Percentiles rank a stretch among this genome's conserved stretches.
Conservation (phyloP, 1,140 invertebrate species). For the Danaus plexippus region DNA sequence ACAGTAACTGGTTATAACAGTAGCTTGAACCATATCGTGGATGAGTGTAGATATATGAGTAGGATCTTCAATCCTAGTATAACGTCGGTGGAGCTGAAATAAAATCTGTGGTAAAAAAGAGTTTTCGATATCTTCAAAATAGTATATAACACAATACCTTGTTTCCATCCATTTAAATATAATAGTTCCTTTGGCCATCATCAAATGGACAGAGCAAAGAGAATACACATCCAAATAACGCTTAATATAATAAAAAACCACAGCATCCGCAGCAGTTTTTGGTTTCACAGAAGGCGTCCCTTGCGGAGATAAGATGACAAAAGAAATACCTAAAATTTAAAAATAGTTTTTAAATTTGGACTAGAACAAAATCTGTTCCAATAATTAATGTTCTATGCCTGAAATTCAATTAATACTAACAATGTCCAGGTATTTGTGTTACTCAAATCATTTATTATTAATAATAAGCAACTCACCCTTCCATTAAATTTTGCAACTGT, state of each 20-base stretch:
- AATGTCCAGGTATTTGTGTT: conserved; percentile 1
- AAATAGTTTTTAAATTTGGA: conserved; percentile 5
- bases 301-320: conserved; percentile 77
- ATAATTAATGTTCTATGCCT: too few species aligned
- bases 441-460: too few species aligned
- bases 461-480: conserved; percentile 76
- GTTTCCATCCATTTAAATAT: conserved; percentile 76
- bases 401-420: background rate
- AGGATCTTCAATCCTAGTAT: conserved; percentile 73
- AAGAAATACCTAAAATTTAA: conserved; percentile 72
- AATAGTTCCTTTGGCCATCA: conserved; percentile 76
- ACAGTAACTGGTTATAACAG: conserved; percentile 84
- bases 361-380: too few species aligned
- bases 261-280: conserved; percentile 72
- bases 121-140: background rate
- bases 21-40: conserved; percentile 84
- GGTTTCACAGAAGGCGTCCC: conserved; percentile 74
- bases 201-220: conserved; percentile 76
- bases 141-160: conserved; percentile 41
- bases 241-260: conserved; percentile 79
- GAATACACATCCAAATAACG: conserved; percentile 79
- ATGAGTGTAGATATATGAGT: conserved; percentile 79
- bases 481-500: conserved; percentile 91
- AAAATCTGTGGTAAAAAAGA: conserved; percentile 17
- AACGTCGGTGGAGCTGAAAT: conserved; percentile 67